Percentiles rank a stretch among this genome's conserved stretches.
These are phyloP conservation scores for Chrysolina haemoptera DNA, from an alignment of 2,888 invertebrate genomes.

Conservation along the genomic window DNA sequence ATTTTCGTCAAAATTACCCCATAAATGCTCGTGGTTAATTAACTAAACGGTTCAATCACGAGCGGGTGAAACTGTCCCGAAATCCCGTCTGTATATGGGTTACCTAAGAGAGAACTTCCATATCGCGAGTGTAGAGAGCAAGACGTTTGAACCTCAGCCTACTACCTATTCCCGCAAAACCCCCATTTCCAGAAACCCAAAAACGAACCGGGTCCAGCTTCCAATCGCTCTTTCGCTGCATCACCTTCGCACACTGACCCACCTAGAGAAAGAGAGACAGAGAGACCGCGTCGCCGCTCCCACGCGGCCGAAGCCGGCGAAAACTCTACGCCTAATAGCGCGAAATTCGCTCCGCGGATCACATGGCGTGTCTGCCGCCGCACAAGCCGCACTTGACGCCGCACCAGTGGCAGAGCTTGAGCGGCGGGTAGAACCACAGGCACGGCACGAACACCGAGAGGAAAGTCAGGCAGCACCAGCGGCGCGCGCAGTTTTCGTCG, in stretches of 20 bases:
- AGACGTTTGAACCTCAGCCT: background rate
- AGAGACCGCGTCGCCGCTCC: background rate
- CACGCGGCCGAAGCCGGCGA: conserved; percentile 22
- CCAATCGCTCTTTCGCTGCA: background rate
- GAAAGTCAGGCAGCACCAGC: conserved; percentile 90
- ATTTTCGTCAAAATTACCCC: too few relatives aligned
- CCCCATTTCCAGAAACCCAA: background rate
- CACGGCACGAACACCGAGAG: conserved; percentile 93
- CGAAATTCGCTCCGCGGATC: conserved; percentile 62
- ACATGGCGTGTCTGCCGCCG: conserved; percentile 83
- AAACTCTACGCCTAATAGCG: conserved; percentile 59
- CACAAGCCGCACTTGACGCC: conserved; percentile 86
- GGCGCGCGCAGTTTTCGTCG: conserved; percentile 81
- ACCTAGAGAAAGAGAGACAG: background rate
- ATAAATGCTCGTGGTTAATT: too few relatives aligned
- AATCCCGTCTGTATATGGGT: too few relatives aligned
- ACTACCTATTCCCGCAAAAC: background rate
- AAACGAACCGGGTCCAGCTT: conserved; percentile 13
- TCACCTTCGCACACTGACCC: too few relatives aligned
- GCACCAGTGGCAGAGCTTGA: conserved; percentile 86
- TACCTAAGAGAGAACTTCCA: too few relatives aligned
- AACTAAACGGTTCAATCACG: too few relatives aligned
- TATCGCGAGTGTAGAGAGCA: background rate
- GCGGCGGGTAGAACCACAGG: conserved; percentile 93
- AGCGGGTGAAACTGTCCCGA: too few relatives aligned